Evolutionary conservation across 1,140 invertebrate species (phyloP), one percentile per base, ranked within the genome.

Genomic region (Carposina sasakii): DNA sequence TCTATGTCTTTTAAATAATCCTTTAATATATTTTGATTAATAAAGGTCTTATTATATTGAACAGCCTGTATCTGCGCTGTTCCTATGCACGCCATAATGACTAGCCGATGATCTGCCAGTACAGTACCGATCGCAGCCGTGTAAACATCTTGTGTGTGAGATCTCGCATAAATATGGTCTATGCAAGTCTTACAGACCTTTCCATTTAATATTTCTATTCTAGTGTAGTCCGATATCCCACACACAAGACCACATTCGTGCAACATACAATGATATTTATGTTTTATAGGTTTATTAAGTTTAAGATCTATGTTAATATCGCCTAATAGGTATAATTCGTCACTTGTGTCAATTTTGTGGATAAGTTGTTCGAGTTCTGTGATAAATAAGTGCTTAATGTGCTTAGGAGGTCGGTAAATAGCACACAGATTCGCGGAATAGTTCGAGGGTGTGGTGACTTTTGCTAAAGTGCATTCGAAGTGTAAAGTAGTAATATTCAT

Each of bases 151-250:
- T 3, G 30, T 33, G 20, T 26, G 15, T 16, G 22, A 3, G 22
- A 37, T 37, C 22, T 36, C 3, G n/a, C 31, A n/a, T 21, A 47
- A 37, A 47, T 37, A 19, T 47, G 45, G 23, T 47, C 45, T 9
- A 47, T 47, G 21, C 45, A 47, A 2, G 33, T 30, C n/a, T 16
- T 47, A 31, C n/a, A 5, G 4, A 47, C 3, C 26, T 17, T 24
- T 8, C 26, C 19, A 12, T 47, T 39, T 23, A 1, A 4, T 26
- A 21, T 34, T 24, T 47, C 45, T 3, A 47, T 47, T 23, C 45
- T 6, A 13, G 45, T 47, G 16, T 37, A 37, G 3, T 47, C 22
- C 2, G 19, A 17, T 2, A 47, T 47, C 6, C 24, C 45, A 15
- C 21, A 37, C 12, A 5, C 21, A 3, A 47, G 22, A 1, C 45